These are phyloP conservation scores for Patella pellucida DNA, from an alignment of 2,888 invertebrate species.

Conservation along the genomic window DNA sequence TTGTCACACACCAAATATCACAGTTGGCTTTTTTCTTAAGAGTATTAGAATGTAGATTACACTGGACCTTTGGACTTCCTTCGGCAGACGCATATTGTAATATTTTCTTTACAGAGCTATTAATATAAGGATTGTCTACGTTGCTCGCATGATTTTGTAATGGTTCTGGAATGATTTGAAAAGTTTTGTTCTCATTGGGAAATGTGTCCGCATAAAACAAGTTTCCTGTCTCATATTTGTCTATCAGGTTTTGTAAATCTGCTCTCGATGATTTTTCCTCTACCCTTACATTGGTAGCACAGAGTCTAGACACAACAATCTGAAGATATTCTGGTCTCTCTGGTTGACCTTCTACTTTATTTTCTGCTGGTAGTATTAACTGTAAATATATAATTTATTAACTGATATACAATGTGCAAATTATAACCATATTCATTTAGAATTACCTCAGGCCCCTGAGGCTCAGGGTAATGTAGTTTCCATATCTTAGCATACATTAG, in stretches of 20 bases:
- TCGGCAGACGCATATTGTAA: slow-evolving; percentile 17
- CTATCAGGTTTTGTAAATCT: slow-evolving; percentile 84
- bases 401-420: no score
- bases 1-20: slow-evolving; percentile 86
- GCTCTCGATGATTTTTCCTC: slow-evolving; percentile 76
- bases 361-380: slow-evolving; percentile 84
- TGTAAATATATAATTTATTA: slow-evolving; percentile 67
- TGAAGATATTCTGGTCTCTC: slow-evolving; percentile 89
- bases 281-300: slow-evolving; percentile 80
- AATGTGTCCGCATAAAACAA: slow-evolving; percentile 74
- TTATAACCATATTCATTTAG: no score
- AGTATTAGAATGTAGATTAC: slow-evolving; percentile 48
- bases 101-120: slow-evolving; percentile 10
- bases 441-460: no score
- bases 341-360: slow-evolving; percentile 80
- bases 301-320: slow-evolving; percentile 83
- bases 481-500: no score
- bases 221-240: slow-evolving; percentile 82
- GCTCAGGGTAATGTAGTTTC: no score
- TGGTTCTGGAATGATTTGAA: slow-evolving; percentile 42
- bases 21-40: slow-evolving; percentile 74
- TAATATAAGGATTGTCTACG: slow-evolving; percentile 55
- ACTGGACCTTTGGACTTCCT: slow-evolving; percentile 25
- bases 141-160: slow-evolving; percentile 51
- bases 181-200: slow-evolving; percentile 46